Evolutionary conservation across 2,888 invertebrate genomes (phyloP), one percentile per base, ranked within the genome.

Genomic region (Kuschelorhynchus macadamiae): DNA sequence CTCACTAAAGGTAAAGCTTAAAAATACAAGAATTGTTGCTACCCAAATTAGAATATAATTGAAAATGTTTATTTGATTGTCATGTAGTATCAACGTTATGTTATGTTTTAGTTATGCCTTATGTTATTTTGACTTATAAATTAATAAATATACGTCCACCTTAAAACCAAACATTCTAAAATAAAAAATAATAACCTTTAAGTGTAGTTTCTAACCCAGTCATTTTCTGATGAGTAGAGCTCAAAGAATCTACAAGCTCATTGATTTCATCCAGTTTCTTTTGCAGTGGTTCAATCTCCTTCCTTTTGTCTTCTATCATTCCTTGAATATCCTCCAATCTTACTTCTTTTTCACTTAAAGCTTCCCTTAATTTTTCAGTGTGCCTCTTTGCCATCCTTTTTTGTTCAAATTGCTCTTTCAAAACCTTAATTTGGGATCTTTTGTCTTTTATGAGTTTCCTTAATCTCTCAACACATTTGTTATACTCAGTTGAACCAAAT

Each of bases 401-500:
- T 60, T 84, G 81, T 42, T 85, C 83, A 25, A 90, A 85, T 76
- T 87, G 85, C 53, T 85, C 82, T 69, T 86, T 86, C 75, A 89
- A 85, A 11, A 87, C 72, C 32, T 56, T 61, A 32, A 61, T 46
- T 17, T 85, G 81, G 1, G 8, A 9, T 20, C 81, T 79, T 78
- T 88, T 88, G n/a, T 86, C 86, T 81, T 91, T 93, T n/a, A 89
- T 86, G 68, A 89, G 82, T 77, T 91, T 90, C 32, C 88, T 86
- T 1, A 94, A 86, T 14, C 84, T 85, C 59, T 97, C 95, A 74
- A 97, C 88, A 68, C 95, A 95, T 80, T 94, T 95, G 75, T 96
- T 96, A 80, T 96, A 98, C 79, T 92, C 92, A 0, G 92, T 92
- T 0, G 97, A 94, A 78, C 97, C 97, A 86, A 99, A 99, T 75